Evolutionary conservation across 2,797 vertebrate genomes (phyloP).

Genomic region (Pipistrellus pipistrellus): DNA sequence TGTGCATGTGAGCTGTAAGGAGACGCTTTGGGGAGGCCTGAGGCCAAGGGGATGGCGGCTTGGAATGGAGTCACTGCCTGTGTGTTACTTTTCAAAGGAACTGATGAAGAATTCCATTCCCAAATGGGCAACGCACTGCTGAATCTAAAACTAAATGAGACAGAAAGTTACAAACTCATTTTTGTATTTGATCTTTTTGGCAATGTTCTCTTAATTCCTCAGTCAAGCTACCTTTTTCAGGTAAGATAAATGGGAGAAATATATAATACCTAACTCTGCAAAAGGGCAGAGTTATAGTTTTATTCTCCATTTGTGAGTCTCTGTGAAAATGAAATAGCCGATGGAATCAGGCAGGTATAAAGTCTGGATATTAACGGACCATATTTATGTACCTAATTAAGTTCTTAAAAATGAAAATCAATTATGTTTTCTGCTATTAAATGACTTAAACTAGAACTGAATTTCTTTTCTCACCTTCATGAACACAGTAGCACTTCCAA

Average conservation of each 20-base stretch:
- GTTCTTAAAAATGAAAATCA: slow-evolving; percentile 56
- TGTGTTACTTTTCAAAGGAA: slow-evolving; percentile 16
- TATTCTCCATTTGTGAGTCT: slow-evolving; percentile 38
- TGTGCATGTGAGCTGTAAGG: neutral
- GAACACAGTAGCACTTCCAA: neutral
- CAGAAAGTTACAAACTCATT: neutral
- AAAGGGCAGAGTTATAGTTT: slow-evolving; percentile 27
- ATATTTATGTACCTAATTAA: slow-evolving; percentile 44
- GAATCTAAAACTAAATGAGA: slow-evolving; percentile 56
- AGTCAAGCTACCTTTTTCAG: neutral
- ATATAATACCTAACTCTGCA: neutral
- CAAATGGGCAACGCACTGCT: neutral
- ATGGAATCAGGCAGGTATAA: neutral
- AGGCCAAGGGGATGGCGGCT: neutral
- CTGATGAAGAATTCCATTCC: neutral
- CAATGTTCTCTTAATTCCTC: neutral
- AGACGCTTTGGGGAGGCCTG: neutral
- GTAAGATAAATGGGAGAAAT: slow-evolving; percentile 29
- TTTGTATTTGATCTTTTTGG: slow-evolving; percentile 40
- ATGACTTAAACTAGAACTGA: slow-evolving; percentile 27
- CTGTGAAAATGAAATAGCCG: slow-evolving; percentile 15
- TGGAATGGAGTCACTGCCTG: neutral
- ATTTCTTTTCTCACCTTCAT: slow-evolving; percentile 37
- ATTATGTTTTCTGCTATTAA: slow-evolving; percentile 59
- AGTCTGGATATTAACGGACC: neutral